Evolutionary conservation across 2,888 invertebrate genomes (phyloP).

Genomic region (Harpagoxenus sublaevis): DNA sequence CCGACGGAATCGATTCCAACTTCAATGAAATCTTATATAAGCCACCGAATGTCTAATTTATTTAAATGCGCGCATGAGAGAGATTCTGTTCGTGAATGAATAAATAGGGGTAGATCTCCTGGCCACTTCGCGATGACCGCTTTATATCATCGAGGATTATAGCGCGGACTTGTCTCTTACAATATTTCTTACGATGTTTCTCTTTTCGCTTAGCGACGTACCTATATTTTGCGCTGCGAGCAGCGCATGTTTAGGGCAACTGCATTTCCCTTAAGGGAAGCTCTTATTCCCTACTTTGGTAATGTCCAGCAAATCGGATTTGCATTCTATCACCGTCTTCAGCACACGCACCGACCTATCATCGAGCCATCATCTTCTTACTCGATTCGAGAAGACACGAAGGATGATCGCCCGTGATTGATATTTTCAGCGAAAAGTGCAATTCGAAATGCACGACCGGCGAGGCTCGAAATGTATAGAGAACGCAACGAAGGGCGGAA

Average conservation of each 20-base stretch:
- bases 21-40: not conserved
- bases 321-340: conserved; percentile 2
- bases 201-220: not conserved
- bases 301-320: conserved; percentile 17
- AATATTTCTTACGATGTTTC: not conserved
- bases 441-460: not conserved
- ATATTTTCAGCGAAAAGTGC: conserved; percentile 26
- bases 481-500: conserved; percentile 22
- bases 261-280: not conserved
- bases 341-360: not conserved
- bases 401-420: conserved; percentile 34
- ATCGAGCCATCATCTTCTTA: not conserved
- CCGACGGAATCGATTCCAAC: not conserved
- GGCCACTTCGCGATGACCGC: no score
- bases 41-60: not conserved
- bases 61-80: not conserved
- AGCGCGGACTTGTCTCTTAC: no score
- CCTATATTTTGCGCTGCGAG: not conserved
- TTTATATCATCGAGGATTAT: not conserved
- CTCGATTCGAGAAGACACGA: conserved; percentile 7
- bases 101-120: not conserved
- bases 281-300: not conserved
- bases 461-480: not conserved
- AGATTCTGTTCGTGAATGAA: not conserved
- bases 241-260: not conserved